phyloP scores from a whole-genome alignment of 2,113 vertebrate genomes.

The Mormyrus iriodes region DNA sequence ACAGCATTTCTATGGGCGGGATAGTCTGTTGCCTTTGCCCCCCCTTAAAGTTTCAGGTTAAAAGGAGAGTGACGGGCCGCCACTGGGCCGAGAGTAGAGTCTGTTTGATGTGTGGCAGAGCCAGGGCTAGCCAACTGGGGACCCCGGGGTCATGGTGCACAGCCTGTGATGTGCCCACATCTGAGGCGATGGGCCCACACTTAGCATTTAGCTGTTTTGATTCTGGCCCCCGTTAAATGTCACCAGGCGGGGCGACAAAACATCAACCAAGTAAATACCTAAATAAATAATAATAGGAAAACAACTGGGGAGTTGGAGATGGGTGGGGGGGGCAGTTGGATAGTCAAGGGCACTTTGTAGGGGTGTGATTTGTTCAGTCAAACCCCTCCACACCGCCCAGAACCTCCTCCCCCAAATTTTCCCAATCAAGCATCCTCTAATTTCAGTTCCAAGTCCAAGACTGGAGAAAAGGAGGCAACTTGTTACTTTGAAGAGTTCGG shows the following conservation, averaged over 20 bases:
- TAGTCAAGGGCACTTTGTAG: conserved; percentile 89
- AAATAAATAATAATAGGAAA: conserved; percentile 69
- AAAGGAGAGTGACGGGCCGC: conserved; percentile 38
- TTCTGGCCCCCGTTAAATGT: conserved; percentile 58
- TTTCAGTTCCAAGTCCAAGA: conserved; percentile 89
- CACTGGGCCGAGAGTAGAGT: conserved; percentile 51
- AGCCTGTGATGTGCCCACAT: conserved; percentile 54
- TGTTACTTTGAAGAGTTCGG: conserved; percentile 89
- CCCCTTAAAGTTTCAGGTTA: conserved; percentile 43
- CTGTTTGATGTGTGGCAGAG: conserved; percentile 60
- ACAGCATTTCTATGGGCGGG: not conserved
- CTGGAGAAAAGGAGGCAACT: conserved; percentile 80
- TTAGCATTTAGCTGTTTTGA: conserved; percentile 75
- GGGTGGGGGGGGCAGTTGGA: conserved; percentile 34
- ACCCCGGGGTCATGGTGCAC: conserved; percentile 38
- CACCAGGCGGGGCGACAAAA: conserved; percentile 80
- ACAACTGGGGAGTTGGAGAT: conserved; percentile 51
- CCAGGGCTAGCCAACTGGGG: conserved; percentile 48
- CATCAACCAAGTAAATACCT: conserved; percentile 73
- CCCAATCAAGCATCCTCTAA: conserved; percentile 79
- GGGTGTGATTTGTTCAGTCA: conserved; percentile 70
- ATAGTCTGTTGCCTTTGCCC: conserved; percentile 19
- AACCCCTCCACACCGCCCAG: conserved; percentile 37
- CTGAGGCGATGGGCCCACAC: conserved; percentile 42
- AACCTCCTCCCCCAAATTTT: conserved; percentile 54